Evolutionary conservation across 1,140 invertebrate genomes (phyloP), one percentile per base, ranked within the genome.

Genomic region (Meloidogyne hapla): DNA sequence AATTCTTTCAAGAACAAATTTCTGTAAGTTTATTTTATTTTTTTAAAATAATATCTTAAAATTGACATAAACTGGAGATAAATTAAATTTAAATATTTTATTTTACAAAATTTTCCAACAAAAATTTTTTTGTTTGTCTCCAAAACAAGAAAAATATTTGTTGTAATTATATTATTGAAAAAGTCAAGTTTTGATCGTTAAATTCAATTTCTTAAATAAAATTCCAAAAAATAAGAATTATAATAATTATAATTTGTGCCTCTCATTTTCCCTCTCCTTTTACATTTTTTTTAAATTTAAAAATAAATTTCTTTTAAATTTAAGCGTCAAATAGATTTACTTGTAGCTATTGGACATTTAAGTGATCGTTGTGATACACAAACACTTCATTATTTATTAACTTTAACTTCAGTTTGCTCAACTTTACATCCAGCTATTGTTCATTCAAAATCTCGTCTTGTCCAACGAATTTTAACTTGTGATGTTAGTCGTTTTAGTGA

Each of bases 261-360:
- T 23, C 23, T n/a, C n/a, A n/a, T n/a, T n/a, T n/a, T n/a, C 10
- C 61, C 28, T 33, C n/a, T 21, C 10, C 25, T n/a, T 23, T 69
- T n/a, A 79, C 9, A 25, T 10, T 1, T 10, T 56, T 21, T 42
- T n/a, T n/a, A n/a, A 25, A 26, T 26, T 69, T 75, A n/a, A 48
- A 48, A 21, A 21, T 12, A 48, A n/a, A n/a, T n/a, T n/a, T n/a
- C n/a, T n/a, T n/a, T 42, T 13, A 33, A 40, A 1, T 28, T 84
- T 67, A 73, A 86, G 83, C 75, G 85, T 8, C 84, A 85, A 81
- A 78, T 85, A 4, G 84, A 85, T 33, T 69, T 87, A n/a, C 74
- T 85, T 15, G 81, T 77, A 1, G 80, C 85, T 4, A 64, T 85
- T 8, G 76, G 79, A 5, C 79, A 85, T 68, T 77, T 85, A n/a